Percentiles rank a stretch among this genome's conserved stretches.
Conservation (phyloP, 2,888 invertebrate genomes). For the Deladenus siricidicola region DNA sequence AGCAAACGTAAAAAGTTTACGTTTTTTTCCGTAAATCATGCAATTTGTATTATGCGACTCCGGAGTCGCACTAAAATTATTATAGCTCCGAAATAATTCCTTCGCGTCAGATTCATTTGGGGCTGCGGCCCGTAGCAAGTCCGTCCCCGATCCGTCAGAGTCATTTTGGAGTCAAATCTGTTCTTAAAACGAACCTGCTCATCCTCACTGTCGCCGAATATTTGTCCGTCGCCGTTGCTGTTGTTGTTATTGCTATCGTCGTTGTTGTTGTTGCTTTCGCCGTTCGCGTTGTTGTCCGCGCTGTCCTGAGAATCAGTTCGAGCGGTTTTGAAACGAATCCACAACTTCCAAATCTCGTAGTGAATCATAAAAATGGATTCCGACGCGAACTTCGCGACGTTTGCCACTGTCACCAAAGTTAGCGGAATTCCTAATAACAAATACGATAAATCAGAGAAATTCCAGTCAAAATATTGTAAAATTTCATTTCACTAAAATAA, state of each 20-base stretch:
- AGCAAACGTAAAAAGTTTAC: too few species aligned
- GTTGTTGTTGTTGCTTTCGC: slow-evolving; percentile 20
- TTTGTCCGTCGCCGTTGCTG: slow-evolving; percentile 22
- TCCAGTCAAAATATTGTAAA: too few species aligned
- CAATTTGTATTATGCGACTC: too few species aligned
- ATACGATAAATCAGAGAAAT: not conserved
- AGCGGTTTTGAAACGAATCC: slow-evolving; percentile 37
- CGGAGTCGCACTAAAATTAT: too few species aligned
- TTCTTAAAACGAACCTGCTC: slow-evolving; percentile 32
- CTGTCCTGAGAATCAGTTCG: not conserved
- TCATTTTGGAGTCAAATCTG: too few species aligned
- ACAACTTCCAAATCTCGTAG: slow-evolving; percentile 45
- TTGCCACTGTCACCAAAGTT: slow-evolving; percentile 61
- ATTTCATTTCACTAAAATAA: too few species aligned
- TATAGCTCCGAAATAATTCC: too few species aligned
- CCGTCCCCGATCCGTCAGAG: too few species aligned
- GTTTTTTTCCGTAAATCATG: too few species aligned
- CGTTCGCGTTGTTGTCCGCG: not conserved
- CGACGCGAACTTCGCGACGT: slow-evolving; percentile 49
- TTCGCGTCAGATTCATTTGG: too few species aligned
- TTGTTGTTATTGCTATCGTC: slow-evolving; percentile 9
- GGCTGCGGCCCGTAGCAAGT: too few species aligned
- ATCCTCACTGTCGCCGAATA: slow-evolving; percentile 48
- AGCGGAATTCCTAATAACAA: slow-evolving; percentile 67
- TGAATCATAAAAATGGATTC: slow-evolving; percentile 47